Evolutionary conservation across 2,113 vertebrate species (phyloP).

Genomic region (Prunella himalayana): DNA sequence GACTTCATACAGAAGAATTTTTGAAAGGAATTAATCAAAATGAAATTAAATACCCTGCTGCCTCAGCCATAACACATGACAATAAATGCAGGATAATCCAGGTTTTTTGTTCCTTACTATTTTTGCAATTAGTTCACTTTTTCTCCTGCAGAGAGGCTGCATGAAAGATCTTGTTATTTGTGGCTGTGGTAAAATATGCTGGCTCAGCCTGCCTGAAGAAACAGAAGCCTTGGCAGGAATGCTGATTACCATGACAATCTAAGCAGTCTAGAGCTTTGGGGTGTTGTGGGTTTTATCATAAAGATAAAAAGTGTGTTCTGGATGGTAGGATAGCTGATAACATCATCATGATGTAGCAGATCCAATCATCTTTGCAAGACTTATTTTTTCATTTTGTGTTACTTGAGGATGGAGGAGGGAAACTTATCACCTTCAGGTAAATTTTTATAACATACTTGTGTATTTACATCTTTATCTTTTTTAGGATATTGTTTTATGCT

Average conservation of each 20-base stretch:
- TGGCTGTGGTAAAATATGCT: conserved; percentile 25
- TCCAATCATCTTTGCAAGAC: background rate
- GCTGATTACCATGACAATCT: conserved; percentile 50
- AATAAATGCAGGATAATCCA: background rate
- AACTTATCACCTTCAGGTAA: background rate
- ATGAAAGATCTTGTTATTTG: conserved; percentile 43
- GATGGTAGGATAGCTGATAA: background rate
- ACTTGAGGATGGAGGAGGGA: background rate
- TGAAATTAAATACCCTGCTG: background rate
- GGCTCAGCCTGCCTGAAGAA: conserved; percentile 22
- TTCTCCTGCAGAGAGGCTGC: background rate
- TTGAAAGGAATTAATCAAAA: background rate
- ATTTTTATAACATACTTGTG: background rate
- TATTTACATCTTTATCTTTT: background rate
- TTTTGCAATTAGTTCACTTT: conserved; percentile 21
- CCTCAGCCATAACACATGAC: background rate
- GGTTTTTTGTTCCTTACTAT: background rate
- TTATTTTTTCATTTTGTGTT: background rate
- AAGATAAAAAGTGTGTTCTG: background rate
- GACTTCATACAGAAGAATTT: background rate
- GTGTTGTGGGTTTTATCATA: conserved; percentile 9
- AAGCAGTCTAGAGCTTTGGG: background rate
- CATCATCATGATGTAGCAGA: background rate
- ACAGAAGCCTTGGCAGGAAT: conserved; percentile 33
- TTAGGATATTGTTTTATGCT: background rate